Percentiles rank a stretch among this genome's conserved stretches.
These are phyloP conservation scores for Mustela nigripes DNA, from an alignment of 2,113 vertebrate species.

Conservation along the genomic window DNA sequence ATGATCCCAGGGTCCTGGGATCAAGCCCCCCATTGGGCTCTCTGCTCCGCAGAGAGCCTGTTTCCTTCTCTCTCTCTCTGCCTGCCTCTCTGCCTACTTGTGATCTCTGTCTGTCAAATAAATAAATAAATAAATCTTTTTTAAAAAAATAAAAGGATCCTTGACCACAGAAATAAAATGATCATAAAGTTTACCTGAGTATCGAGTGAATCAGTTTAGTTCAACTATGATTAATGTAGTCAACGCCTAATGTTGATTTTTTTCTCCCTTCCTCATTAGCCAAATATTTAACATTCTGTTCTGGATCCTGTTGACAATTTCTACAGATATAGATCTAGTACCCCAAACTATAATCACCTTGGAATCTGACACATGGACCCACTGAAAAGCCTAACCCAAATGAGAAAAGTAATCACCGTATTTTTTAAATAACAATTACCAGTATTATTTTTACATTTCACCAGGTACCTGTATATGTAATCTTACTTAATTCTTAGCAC, in stretches of 20 bases:
- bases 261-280: slow-evolving; percentile 17
- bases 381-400: slow-evolving; percentile 48
- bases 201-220: slow-evolving; percentile 33
- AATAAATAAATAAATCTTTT: too few relatives aligned
- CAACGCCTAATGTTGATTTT: neutral
- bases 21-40: too few relatives aligned
- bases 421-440: slow-evolving; percentile 39
- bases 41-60: too few relatives aligned
- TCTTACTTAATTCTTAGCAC: slow-evolving; percentile 19
- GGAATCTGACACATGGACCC: neutral
- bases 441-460: slow-evolving; percentile 38
- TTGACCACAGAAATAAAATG: slow-evolving; percentile 54
- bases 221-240: neutral
- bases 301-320: neutral
- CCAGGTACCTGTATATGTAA: neutral
- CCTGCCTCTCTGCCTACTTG: too few relatives aligned
- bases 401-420: slow-evolving; percentile 39
- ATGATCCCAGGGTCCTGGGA: too few relatives aligned
- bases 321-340: slow-evolving; percentile 14
- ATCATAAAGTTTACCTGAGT: slow-evolving; percentile 30
- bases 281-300: slow-evolving; percentile 44
- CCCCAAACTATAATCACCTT: neutral
- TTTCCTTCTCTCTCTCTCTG: too few relatives aligned
- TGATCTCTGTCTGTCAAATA: too few relatives aligned
- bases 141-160: neutral